Evolutionary conservation across 2,888 invertebrate species (phyloP).

Genomic region (Drosophila testacea): DNA sequence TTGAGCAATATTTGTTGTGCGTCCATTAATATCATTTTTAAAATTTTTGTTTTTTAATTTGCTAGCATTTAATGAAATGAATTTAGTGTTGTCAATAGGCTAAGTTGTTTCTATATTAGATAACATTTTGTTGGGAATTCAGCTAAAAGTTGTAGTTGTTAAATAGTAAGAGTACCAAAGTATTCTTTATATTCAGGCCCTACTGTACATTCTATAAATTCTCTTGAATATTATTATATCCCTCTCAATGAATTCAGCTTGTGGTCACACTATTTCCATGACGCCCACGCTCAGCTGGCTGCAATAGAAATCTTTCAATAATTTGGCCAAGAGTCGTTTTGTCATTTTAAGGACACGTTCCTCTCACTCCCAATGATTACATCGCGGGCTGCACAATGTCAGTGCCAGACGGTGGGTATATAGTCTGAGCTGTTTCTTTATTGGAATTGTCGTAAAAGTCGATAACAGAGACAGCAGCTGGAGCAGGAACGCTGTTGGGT

Average conservation of each 20-base stretch:
- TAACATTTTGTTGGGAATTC: too few relatives aligned
- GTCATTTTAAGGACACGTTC: conserved; percentile 52
- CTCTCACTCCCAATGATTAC: not conserved
- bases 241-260: not conserved
- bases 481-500: conserved; percentile 31
- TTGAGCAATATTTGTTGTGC: too few relatives aligned
- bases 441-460: conserved; percentile 81
- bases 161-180: too few relatives aligned
- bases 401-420: conserved; percentile 46
- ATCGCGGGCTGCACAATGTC: conserved; percentile 28
- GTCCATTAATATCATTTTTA: too few relatives aligned
- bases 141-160: too few relatives aligned
- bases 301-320: conserved; percentile 63
- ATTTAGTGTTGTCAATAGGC: too few relatives aligned
- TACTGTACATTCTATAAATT: too few relatives aligned
- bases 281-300: conserved; percentile 18
- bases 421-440: conserved; percentile 70
- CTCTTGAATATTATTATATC: not conserved
- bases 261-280: conserved; percentile 24
- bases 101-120: too few relatives aligned
- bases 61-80: too few relatives aligned
- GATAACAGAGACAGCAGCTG: conserved; percentile 65
- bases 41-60: too few relatives aligned
- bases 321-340: conserved; percentile 59
- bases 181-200: too few relatives aligned